Percentiles rank a stretch among this genome's conserved stretches.
These are phyloP conservation scores for Exocentrus adspersus DNA, from an alignment of 2,888 invertebrate species.

Conservation along the genomic window DNA sequence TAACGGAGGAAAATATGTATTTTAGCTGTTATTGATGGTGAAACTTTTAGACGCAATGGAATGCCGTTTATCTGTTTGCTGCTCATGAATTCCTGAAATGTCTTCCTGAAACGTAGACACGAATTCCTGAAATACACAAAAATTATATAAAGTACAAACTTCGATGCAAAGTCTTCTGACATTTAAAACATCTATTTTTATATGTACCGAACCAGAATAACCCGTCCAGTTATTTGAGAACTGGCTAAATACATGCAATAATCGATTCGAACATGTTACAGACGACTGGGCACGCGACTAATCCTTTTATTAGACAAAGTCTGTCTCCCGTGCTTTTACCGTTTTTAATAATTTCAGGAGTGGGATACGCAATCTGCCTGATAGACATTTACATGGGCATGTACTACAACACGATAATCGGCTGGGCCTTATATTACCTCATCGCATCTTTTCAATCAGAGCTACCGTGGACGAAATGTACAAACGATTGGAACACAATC, in stretches of 20 bases:
- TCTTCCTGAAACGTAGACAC: too few species aligned
- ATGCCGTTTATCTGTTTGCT: neutral
- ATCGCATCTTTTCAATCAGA: constrained; percentile 82
- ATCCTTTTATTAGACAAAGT: neutral
- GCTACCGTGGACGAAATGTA: constrained; percentile 89
- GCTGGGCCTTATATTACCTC: constrained; percentile 94
- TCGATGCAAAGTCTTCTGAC: too few species aligned
- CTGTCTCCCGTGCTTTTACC: too few species aligned
- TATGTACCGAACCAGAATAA: neutral
- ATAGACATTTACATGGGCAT: constrained; percentile 96
- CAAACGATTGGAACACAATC: constrained; percentile 87
- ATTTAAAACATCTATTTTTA: neutral
- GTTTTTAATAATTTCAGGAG: constrained; percentile 73
- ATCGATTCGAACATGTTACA: neutral
- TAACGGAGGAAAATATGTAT: constrained; percentile 7
- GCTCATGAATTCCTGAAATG: neutral
- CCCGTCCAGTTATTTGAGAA: neutral
- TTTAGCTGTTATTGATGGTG: constrained; percentile 9
- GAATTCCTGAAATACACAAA: constrained; percentile 5
- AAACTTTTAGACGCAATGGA: neutral
- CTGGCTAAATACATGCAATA: neutral
- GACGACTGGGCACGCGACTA: neutral
- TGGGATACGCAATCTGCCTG: constrained; percentile 95
- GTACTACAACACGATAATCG: constrained; percentile 97
- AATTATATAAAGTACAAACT: too few species aligned